Evolutionary conservation across 2,888 invertebrate genomes (phyloP).

Genomic region (Leptopilina myrica): DNA sequence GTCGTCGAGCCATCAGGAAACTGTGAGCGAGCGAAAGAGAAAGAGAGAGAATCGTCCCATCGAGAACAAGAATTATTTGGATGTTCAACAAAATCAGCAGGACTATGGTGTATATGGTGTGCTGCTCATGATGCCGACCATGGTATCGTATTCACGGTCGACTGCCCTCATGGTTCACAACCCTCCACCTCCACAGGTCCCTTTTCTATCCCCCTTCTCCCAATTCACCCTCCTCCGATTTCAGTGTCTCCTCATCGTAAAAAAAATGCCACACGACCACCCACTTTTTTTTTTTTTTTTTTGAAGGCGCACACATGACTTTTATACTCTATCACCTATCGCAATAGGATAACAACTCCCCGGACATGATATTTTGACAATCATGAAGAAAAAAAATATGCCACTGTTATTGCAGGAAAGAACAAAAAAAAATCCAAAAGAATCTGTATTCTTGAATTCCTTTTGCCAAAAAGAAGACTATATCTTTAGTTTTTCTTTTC

Average conservation of each 20-base stretch:
- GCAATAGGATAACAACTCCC: neutral
- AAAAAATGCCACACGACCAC: slow-evolving; percentile 55
- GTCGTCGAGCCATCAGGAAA: slow-evolving; percentile 54
- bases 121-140: slow-evolving; percentile 57
- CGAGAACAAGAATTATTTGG: slow-evolving; percentile 61
- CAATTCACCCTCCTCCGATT: slow-evolving; percentile 5
- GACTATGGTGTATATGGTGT: slow-evolving; percentile 54
- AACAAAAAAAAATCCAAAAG: too few relatives aligned
- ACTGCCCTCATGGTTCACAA: slow-evolving; percentile 60
- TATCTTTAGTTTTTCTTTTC: neutral
- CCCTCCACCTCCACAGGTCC: neutral
- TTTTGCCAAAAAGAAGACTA: slow-evolving; percentile 10
- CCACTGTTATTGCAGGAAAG: slow-evolving; percentile 4
- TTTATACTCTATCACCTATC: slow-evolving; percentile 22
- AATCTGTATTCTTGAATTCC: neutral
- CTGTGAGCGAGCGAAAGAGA: slow-evolving; percentile 47
- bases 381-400: neutral
- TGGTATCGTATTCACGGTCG: slow-evolving; percentile 74
- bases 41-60: slow-evolving; percentile 45
- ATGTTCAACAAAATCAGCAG: slow-evolving; percentile 61
- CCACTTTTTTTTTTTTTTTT: slow-evolving; percentile 42
- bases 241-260: slow-evolving; percentile 39
- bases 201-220: neutral
- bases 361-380: slow-evolving; percentile 8
- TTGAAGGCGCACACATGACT: slow-evolving; percentile 46